Evolutionary conservation across 2,888 invertebrate genomes (phyloP).

Genomic region (Argyra leucocephala): DNA sequence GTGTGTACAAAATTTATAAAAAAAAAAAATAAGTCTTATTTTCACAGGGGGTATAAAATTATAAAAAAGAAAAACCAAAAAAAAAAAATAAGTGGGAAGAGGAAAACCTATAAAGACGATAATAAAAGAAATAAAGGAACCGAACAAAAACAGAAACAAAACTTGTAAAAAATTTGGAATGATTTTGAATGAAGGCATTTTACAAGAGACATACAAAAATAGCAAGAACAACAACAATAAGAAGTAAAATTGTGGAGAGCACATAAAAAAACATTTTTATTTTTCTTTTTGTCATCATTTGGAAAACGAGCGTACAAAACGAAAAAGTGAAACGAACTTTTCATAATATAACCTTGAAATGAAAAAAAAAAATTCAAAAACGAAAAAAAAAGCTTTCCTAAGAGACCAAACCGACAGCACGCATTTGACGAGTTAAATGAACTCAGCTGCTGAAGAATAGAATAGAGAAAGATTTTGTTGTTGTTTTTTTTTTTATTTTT

Average conservation of each 20-base stretch:
- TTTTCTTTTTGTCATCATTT: not conserved
- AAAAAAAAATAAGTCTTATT: too few relatives aligned
- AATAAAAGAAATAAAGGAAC: not conserved
- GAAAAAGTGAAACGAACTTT: not conserved
- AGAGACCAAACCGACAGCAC: not conserved
- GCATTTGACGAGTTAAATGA: not conserved
- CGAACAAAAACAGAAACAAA: not conserved
- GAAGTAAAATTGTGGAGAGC: too few relatives aligned
- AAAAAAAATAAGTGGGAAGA: not conserved
- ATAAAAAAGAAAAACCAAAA: too few relatives aligned
- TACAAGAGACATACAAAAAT: not conserved
- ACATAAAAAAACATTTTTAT: not conserved
- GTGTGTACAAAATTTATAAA: too few relatives aligned
- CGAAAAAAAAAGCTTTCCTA: not conserved
- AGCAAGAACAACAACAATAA: too few relatives aligned
- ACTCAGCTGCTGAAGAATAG: not conserved
- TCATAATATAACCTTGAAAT: not conserved
- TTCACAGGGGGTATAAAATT: too few relatives aligned
- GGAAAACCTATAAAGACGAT: conserved; percentile 1
- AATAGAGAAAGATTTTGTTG: not conserved
- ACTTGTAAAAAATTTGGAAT: not conserved
- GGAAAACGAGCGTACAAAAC: not conserved
- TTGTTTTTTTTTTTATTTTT: too few relatives aligned
- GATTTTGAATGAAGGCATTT: conserved; percentile 5
- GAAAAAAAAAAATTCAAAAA: not conserved